Evolutionary conservation across 2,797 vertebrate genomes (phyloP).

Genomic region (Sus cebifrons): DNA sequence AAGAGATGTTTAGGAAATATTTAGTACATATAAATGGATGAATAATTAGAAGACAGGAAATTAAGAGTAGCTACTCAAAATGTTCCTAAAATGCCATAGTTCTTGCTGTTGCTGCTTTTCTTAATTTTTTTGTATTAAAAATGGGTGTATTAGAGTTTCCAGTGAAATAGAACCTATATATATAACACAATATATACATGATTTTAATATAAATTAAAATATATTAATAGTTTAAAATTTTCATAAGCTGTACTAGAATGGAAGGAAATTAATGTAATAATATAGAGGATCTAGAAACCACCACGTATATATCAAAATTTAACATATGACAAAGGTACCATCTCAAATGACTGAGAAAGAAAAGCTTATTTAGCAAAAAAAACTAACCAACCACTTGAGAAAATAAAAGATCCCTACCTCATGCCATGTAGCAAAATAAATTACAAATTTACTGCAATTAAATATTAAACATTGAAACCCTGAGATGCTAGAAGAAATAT

Average conservation of each 20-base stretch:
- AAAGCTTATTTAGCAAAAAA: slow-evolving; percentile 35
- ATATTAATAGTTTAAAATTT: not conserved
- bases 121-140: not conserved
- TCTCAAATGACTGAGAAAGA: slow-evolving; percentile 43
- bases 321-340: not conserved
- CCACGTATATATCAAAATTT: not conserved
- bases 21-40: slow-evolving; percentile 5
- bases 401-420: not conserved
- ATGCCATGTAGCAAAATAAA: slow-evolving; percentile 26
- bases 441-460: slow-evolving; percentile 9
- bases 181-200: not conserved
- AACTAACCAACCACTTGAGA: not conserved
- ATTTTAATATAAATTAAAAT: not conserved
- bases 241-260: not conserved
- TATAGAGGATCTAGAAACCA: not conserved
- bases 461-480: slow-evolving; percentile 46
- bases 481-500: slow-evolving; percentile 56
- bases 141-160: not conserved
- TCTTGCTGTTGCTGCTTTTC: not conserved
- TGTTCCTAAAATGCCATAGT: not conserved
- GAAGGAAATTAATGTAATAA: not conserved
- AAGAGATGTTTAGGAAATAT: not conserved
- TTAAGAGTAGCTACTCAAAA: not conserved
- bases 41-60: not conserved
- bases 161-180: not conserved